A percentile compares a stretch with the other conserved stretches of the same genome.
Conservation (phyloP, 2,888 invertebrate species). For the Lasioglossum figueresi region DNA sequence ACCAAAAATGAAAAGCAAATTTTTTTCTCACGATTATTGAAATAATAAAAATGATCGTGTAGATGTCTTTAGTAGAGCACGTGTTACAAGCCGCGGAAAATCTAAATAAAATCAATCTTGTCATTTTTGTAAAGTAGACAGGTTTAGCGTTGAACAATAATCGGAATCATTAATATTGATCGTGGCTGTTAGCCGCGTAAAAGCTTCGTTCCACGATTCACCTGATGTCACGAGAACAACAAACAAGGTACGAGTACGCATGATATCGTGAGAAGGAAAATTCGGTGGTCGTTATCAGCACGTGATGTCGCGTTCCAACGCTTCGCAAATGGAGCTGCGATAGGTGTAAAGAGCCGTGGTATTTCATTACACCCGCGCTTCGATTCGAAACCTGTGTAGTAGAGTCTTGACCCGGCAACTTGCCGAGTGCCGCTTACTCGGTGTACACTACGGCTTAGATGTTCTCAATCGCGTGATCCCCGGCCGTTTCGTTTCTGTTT, state of each 20-base stretch:
- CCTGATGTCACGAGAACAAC: background rate
- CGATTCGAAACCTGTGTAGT: conserved; percentile 60
- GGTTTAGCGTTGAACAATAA: too few species aligned
- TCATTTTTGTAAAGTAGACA: too few species aligned
- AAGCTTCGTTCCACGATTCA: background rate
- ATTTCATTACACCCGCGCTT: conserved; percentile 61
- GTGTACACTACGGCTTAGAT: conserved; percentile 50
- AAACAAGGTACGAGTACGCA: background rate
- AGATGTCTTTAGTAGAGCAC: too few species aligned
- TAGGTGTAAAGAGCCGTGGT: conserved; percentile 56
- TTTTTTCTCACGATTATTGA: too few species aligned
- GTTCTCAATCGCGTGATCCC: conserved; percentile 59
- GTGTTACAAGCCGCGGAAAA: too few species aligned
- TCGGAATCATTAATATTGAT: too few species aligned
- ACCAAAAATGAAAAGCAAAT: too few species aligned
- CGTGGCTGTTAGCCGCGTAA: background rate
- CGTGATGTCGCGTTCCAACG: background rate
- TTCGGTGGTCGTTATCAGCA: background rate
- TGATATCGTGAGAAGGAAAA: background rate
- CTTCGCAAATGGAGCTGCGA: conserved; percentile 38
- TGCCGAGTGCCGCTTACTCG: conserved; percentile 61
- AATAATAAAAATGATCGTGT: too few species aligned
- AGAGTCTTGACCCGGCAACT: conserved; percentile 60
- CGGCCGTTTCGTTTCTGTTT: conserved; percentile 35
- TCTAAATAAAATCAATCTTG: too few species aligned